phyloP scores from a whole-genome alignment of 2,888 invertebrate genomes.

The Nasonovia ribisnigri region DNA sequence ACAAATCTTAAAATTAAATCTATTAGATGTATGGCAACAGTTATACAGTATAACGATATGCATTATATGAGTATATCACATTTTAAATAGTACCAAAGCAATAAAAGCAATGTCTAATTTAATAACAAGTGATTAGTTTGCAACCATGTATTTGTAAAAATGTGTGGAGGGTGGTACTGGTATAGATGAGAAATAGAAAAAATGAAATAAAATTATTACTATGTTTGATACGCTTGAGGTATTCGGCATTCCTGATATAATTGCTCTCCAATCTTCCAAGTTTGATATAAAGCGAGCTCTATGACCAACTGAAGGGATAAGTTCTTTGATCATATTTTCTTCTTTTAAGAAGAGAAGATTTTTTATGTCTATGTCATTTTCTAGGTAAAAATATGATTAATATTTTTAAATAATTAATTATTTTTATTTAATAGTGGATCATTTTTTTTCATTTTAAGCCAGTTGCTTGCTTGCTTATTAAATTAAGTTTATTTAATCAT shows the following conservation, averaged over 20 bases:
- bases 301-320: not conserved
- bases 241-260: not conserved
- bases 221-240: not conserved
- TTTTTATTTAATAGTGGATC: no score
- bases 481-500: no score
- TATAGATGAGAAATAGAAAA: not conserved
- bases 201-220: not conserved
- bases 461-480: no score
- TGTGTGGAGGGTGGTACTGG: not conserved
- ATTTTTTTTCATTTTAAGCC: no score
- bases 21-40: no score
- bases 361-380: slow-evolving; percentile 29
- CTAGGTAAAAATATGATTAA: not conserved
- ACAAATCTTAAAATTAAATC: no score
- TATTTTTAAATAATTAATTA: no score
- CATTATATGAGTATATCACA: no score
- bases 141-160: not conserved
- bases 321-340: slow-evolving; percentile 7
- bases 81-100: no score
- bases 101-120: not conserved
- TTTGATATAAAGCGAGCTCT: not conserved
- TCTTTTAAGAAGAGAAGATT: not conserved
- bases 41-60: no score
- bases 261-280: not conserved
- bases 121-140: not conserved